Percentiles rank a stretch among this genome's conserved stretches.
Conservation (phyloP, 2,888 invertebrate species). For the Germaria angustata region DNA sequence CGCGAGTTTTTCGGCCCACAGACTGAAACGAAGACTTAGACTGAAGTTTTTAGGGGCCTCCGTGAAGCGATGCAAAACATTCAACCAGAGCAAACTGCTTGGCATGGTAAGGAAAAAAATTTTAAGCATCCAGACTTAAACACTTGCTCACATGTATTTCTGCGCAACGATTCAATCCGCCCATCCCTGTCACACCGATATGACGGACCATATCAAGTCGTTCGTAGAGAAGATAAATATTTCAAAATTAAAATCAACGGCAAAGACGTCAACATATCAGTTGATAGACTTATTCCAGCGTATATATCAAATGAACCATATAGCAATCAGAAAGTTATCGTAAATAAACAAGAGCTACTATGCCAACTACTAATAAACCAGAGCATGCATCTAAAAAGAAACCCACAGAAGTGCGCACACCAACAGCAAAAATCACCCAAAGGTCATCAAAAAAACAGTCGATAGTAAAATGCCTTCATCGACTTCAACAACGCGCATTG, state of each 20-base stretch:
- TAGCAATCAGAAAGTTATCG: neutral
- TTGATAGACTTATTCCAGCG: conserved; percentile 25
- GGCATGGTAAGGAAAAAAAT: neutral
- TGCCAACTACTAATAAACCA: too few relatives aligned
- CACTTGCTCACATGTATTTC: neutral
- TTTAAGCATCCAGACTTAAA: conserved; percentile 6
- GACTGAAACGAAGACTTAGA: neutral
- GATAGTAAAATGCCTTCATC: neutral
- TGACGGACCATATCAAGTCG: too few relatives aligned
- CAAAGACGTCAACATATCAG: neutral
- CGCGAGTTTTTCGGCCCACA: conserved; percentile 49
- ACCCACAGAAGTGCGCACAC: neutral
- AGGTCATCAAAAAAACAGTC: too few relatives aligned
- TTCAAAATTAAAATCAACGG: neutral
- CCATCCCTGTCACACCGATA: too few relatives aligned
- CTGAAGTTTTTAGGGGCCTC: neutral
- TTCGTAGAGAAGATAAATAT: neutral
- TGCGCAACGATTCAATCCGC: conserved; percentile 6
- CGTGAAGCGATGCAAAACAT: conserved; percentile 11
- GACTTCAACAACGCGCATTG: neutral
- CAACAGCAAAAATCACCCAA: neutral
- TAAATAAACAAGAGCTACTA: neutral
- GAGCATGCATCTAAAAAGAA: too few relatives aligned
- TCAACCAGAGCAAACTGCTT: conserved; percentile 22
- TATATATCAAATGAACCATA: neutral